Percentiles rank a stretch among this genome's conserved stretches.
Evolutionary conservation across 2,888 invertebrate genomes (phyloP).

Genomic region (Heteromurus nitidus): DNA sequence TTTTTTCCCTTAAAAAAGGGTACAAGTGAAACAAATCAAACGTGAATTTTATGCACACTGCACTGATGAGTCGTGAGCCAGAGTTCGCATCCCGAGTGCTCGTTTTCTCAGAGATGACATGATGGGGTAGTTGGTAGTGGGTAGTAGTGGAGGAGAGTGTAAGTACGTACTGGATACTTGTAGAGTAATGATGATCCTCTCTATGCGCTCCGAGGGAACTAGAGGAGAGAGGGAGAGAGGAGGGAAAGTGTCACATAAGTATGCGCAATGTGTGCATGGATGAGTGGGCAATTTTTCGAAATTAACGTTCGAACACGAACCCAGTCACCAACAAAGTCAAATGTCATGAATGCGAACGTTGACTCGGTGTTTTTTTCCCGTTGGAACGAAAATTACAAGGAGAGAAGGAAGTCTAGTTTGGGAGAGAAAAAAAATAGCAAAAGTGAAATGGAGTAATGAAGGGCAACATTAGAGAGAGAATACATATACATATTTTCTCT

Average conservation of each 20-base stretch:
- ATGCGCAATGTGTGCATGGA: conserved; percentile 59
- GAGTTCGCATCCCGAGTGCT: too few relatives aligned
- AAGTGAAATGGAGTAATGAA: conserved; percentile 45
- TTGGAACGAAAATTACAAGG: conserved; percentile 16
- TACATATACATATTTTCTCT: not conserved
- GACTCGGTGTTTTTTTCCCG: too few relatives aligned
- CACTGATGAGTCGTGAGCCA: conserved; percentile 48
- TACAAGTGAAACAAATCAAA: conserved; percentile 61
- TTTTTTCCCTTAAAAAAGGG: conserved; percentile 28
- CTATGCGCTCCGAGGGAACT: conserved; percentile 41
- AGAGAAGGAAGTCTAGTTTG: not conserved
- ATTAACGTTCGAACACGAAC: conserved; percentile 51
- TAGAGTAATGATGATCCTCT: conserved; percentile 60
- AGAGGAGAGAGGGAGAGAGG: too few relatives aligned
- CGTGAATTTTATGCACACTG: conserved; percentile 61
- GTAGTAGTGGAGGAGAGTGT: conserved; percentile 8
- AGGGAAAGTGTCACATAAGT: conserved; percentile 59
- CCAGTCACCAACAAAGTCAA: conserved; percentile 58
- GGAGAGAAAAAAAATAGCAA: conserved; percentile 21
- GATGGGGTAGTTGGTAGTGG: not conserved
- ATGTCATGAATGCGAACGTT: conserved; percentile 27
- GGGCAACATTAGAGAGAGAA: conserved; percentile 30
- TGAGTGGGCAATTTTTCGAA: conserved; percentile 57
- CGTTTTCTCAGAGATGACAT: not conserved
- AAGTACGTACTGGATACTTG: too few relatives aligned